Conservation (phyloP, 1,140 invertebrate genomes). For the Drosophila sucinea region DNA sequence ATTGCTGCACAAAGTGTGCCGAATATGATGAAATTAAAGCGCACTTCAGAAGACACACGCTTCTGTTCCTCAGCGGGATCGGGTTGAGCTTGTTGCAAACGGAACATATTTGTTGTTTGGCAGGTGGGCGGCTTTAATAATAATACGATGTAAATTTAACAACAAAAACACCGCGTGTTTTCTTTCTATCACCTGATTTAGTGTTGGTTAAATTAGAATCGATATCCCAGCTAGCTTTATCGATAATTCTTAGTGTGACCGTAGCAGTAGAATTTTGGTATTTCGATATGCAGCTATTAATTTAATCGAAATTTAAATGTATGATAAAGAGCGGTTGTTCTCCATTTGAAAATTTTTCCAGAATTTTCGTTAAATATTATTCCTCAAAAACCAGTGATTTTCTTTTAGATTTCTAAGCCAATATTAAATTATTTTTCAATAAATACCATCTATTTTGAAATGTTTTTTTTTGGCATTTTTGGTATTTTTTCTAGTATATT, state of each 20-base stretch:
- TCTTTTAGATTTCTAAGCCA: too few relatives aligned
- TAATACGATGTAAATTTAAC: background rate
- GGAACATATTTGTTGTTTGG: constrained; percentile 61
- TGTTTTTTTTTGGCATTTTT: background rate
- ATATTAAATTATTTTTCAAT: background rate
- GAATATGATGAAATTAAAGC: constrained; percentile 72
- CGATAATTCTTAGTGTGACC: background rate
- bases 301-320: background rate
- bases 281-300: background rate
- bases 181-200: constrained; percentile 21
- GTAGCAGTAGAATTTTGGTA: background rate
- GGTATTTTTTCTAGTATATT: background rate
- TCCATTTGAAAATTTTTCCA: background rate
- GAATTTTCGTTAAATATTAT: too few relatives aligned
- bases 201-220: background rate
- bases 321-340: background rate
- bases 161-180: constrained; percentile 7
- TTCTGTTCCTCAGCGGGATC: constrained; percentile 79
- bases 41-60: constrained; percentile 66
- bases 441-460: background rate
- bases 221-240: background rate
- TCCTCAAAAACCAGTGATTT: too few relatives aligned
- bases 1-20: constrained; percentile 61
- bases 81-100: constrained; percentile 77
- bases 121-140: background rate